Conservation (phyloP, 1,140 invertebrate species). For the Pseudomyrmex dendroicus region DNA sequence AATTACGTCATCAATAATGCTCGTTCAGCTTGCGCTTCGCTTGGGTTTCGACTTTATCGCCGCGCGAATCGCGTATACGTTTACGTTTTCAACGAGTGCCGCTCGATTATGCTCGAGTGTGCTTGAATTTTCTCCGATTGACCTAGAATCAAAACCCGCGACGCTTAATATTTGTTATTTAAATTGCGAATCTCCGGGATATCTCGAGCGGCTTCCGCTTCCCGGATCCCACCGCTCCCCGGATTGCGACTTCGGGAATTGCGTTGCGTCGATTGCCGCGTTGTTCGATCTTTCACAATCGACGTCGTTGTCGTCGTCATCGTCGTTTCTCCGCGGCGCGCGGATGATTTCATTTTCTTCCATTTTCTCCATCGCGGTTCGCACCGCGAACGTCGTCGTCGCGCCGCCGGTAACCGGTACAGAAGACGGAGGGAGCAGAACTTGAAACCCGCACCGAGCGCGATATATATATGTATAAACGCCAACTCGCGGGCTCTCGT, state of each 20-base stretch:
- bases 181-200: neutral
- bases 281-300: slow-evolving; percentile 12
- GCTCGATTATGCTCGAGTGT: slow-evolving; percentile 21
- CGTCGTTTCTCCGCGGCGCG: neutral
- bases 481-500: neutral
- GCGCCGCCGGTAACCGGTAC: too few species aligned
- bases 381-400: too few species aligned
- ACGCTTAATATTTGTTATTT: slow-evolving; percentile 26
- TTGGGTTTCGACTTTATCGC: slow-evolving; percentile 8
- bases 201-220: neutral
- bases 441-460: neutral
- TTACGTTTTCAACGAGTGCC: slow-evolving; percentile 5
- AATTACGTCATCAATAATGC: slow-evolving; percentile 45
- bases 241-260: neutral
- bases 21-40: neutral
- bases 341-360: slow-evolving; percentile 34
- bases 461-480: neutral
- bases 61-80: slow-evolving; percentile 11
- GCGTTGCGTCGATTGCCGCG: slow-evolving; percentile 3
- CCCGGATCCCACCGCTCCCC: neutral
- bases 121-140: neutral
- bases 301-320: neutral
- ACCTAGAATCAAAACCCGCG: neutral
- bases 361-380: neutral
- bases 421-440: too few species aligned